phyloP scores from a whole-genome alignment of 2,888 invertebrate genomes.

The Agrotis puta region DNA sequence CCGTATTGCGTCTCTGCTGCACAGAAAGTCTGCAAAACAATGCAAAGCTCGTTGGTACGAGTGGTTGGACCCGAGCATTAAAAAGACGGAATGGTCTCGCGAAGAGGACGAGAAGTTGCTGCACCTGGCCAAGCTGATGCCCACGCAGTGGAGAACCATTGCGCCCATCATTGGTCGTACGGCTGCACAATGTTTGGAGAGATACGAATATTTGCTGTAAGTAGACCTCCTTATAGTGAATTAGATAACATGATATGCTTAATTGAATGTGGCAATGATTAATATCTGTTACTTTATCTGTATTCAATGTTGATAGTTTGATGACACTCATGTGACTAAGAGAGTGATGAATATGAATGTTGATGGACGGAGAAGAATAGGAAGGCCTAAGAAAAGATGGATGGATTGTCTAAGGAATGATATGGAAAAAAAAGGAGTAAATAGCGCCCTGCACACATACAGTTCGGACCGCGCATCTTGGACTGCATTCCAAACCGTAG shows the following conservation, averaged over 20 bases:
- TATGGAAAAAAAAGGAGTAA: too few species aligned
- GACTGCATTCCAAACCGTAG: too few species aligned
- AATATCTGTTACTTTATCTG: too few species aligned
- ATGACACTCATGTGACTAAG: too few species aligned
- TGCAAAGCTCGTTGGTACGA: slow-evolving; percentile 99
- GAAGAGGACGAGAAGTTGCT: slow-evolving; percentile 99
- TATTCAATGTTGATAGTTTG: too few species aligned
- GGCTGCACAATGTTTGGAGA: slow-evolving; percentile 99
- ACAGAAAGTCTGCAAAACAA: slow-evolving; percentile 99
- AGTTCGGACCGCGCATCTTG: too few species aligned
- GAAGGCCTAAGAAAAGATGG: too few species aligned
- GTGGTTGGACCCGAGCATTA: slow-evolving; percentile 99
- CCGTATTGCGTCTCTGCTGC: slow-evolving; percentile 98
- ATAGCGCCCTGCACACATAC: too few species aligned
- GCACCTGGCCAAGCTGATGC: slow-evolving; percentile 99
- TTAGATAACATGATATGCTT: not conserved
- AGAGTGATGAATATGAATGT: too few species aligned
- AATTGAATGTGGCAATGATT: not conserved
- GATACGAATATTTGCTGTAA: slow-evolving; percentile 98
- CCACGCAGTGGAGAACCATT: slow-evolving; percentile 99
- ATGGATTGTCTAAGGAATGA: too few species aligned
- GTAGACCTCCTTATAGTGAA: slow-evolving; percentile 69
- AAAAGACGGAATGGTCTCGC: slow-evolving; percentile 99
- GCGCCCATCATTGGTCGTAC: slow-evolving; percentile 99
- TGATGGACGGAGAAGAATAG: too few species aligned